Conservation (phyloP, 1,140 invertebrate species). For the Caenorhabditis latens region DNA sequence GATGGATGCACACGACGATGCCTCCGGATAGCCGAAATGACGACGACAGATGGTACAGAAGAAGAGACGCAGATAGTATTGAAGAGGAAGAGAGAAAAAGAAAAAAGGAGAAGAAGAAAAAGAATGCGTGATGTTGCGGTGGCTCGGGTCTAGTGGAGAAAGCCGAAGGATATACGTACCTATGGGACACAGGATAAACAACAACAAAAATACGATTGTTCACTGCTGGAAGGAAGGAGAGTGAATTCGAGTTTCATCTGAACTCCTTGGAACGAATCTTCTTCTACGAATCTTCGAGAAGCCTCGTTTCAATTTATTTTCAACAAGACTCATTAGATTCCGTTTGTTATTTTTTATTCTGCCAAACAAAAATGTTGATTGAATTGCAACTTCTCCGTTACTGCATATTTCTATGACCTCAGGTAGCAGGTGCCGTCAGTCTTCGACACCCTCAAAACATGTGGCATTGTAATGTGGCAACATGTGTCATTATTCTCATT, state of each 20-base stretch:
- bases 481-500: neutral
- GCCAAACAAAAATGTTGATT: too few relatives aligned
- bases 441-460: neutral
- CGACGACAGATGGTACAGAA: slow-evolving; percentile 45
- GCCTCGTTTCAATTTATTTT: neutral
- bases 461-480: slow-evolving; percentile 19
- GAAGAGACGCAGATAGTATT: slow-evolving; percentile 16
- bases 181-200: slow-evolving; percentile 24
- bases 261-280: too few relatives aligned
- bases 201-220: slow-evolving; percentile 36
- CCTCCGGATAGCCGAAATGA: slow-evolving; percentile 24
- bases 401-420: too few relatives aligned
- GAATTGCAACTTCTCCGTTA: too few relatives aligned
- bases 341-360: too few relatives aligned
- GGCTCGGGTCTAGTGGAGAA: neutral
- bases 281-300: neutral
- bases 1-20: slow-evolving; percentile 36
- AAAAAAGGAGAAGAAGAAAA: neutral
- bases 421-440: neutral
- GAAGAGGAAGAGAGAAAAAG: neutral
- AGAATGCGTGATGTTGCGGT: slow-evolving; percentile 30
- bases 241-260: neutral
- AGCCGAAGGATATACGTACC: slow-evolving; percentile 23
- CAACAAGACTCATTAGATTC: too few relatives aligned
- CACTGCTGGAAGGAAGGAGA: neutral